Base-by-base conservation (phyloP, 1,140 invertebrate species). In the Elysia chlorotica region DNA sequence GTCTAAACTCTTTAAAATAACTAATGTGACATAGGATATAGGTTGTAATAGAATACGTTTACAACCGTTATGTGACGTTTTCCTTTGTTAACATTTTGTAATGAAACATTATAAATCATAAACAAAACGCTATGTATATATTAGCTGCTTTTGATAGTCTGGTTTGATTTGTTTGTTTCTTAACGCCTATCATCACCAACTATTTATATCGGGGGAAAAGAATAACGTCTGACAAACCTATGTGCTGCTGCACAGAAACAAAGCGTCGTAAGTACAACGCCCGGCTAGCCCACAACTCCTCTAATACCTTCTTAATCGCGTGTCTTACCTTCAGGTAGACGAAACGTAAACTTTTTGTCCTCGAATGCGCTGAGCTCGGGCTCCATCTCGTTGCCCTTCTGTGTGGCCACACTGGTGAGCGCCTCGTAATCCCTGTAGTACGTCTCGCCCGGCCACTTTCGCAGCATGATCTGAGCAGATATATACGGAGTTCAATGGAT, bases 291-390 rank as follows among this genome's bases (percentile, higher is more conserved):
- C 56, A 25, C 28, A 21, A 17, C 10, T 10, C 25, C 56, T 59
- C 10, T 17, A 59, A 59, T 25, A 19, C n/a, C n/a, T n/a, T n/a
- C n/a, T n/a, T n/a, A n/a, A n/a, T n/a, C n/a, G n/a, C 57, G 38
- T 38, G n/a, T 25, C 6, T 54, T 56, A 83, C 82, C 82, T 77
- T 74, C 74, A 25, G 82, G 82, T 31, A 83, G 73, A 35, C 76
- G 76, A 37, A 82, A 83, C 14, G 73, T 76, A 57, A 82, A 83
- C 28, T 77, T 74, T 36, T 74, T 76, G 61, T 83, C 75, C 35
- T 73, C 65, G 65, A 83, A 83, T 19, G 48, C 69, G 28, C 66
- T 74, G 2, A 81, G 23, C 35, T 79, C 70, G n/a, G 69, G 69
- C 17, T 48, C 38, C 10, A 62, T 61, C 4, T 76, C 66, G 1